Evolutionary conservation across 2,797 vertebrate genomes (phyloP), one percentile per base, ranked within the genome.

Genomic region (Pseudochaenichthys georgianus): DNA sequence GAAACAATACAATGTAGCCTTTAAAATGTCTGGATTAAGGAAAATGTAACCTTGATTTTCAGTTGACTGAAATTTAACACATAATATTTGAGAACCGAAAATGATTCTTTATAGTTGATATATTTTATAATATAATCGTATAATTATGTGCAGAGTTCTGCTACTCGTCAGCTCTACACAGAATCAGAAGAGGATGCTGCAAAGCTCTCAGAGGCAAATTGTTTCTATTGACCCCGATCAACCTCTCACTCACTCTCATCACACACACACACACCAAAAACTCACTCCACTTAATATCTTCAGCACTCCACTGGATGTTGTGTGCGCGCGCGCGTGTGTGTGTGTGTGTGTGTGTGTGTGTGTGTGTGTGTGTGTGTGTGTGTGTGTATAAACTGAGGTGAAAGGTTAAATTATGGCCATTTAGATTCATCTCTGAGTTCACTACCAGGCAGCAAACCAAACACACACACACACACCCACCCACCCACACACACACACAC

Each of bases 361-460:
- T 68, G 63, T 78, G 64, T 64, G 51, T 50, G 21, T 74, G 70
- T 53, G 51, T 9, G 43, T 73, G 57, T 75, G 64, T 60, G 55
- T 64, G 60, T 50, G 43, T 48, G 52, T 64, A 5, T 51, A 70
- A 57, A 15, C 51, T 12, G 53, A 63, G 88, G 86, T 87, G 55
- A 88, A 73, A 89, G 88, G 91, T 92, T 90, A 91, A 92, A 89
- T 78, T 84, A 73, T 58, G 53, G 77, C 79, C 82, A 91, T 93
- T 91, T 89, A 90, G 84, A 92, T 89, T 90, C 75, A 88, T 89
- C 85, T 82, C 72, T 63, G 79, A 77, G 85, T 88, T 88, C 80
- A 85, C 88, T 64, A 70, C 28, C 4, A 28, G 28, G 58, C 70
- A 62, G 78, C 77, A 82, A 83, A 80, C 53, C 68, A 84, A 55